phyloP scores from a whole-genome alignment of 2,797 vertebrate genomes.

The Xyrichtys novacula region DNA sequence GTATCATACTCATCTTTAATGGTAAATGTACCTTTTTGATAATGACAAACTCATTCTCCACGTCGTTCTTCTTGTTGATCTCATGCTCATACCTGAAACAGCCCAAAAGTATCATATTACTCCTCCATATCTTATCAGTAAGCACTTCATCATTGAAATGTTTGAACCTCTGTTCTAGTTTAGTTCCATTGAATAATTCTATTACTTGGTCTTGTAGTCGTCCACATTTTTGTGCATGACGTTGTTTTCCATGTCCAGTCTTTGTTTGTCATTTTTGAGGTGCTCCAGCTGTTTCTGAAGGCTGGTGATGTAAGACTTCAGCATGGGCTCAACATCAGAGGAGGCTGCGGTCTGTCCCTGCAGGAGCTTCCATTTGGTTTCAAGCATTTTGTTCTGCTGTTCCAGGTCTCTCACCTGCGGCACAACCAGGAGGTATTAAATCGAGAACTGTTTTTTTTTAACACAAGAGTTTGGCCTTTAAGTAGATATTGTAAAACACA shows the following conservation, averaged over 20 bases:
- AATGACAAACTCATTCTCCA: slow-evolving; percentile 88
- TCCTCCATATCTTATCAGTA: neutral
- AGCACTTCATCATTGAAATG: neutral
- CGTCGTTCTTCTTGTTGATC: slow-evolving; percentile 80
- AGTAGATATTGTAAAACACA: neutral
- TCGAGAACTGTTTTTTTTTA: no score
- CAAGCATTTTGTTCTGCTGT: slow-evolving; percentile 92
- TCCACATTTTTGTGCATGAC: slow-evolving; percentile 79
- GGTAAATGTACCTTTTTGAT: slow-evolving; percentile 89
- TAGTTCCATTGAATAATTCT: neutral
- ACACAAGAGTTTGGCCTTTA: neutral
- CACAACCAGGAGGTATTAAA: neutral
- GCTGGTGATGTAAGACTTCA: slow-evolving; percentile 81
- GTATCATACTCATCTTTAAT: neutral
- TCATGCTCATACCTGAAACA: slow-evolving; percentile 89
- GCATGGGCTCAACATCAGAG: slow-evolving; percentile 79
- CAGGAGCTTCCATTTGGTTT: slow-evolving; percentile 91
- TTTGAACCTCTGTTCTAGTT: neutral
- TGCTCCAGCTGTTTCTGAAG: slow-evolving; percentile 82
- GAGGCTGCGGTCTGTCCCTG: slow-evolving; percentile 71
- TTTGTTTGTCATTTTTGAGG: slow-evolving; percentile 65
- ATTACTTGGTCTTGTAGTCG: slow-evolving; percentile 63
- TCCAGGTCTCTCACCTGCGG: slow-evolving; percentile 88
- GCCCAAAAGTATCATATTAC: slow-evolving; percentile 8
- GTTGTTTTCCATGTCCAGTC: slow-evolving; percentile 81